Evolutionary conservation across 2,113 vertebrate species (phyloP).

Genomic region (Phalacrocorax aristotelis): DNA sequence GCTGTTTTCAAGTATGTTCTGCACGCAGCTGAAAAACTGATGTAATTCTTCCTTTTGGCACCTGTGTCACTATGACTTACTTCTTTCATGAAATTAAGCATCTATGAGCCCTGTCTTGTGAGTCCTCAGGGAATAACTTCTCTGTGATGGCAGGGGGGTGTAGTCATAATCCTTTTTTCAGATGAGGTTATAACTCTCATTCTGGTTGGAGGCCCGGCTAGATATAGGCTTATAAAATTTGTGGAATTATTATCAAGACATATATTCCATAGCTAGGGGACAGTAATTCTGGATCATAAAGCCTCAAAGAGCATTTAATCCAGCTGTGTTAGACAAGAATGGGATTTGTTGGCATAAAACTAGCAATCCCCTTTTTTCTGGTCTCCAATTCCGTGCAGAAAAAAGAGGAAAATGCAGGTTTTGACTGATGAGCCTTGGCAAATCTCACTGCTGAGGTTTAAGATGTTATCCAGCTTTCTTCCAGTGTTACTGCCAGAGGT

Average conservation of each 20-base stretch:
- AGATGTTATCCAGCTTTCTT: background rate
- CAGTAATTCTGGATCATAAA: background rate
- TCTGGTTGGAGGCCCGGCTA: background rate
- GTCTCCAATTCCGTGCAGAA: background rate
- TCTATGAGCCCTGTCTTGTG: background rate
- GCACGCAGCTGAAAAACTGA: background rate
- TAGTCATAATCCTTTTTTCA: background rate
- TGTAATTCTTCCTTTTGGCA: constrained; percentile 16
- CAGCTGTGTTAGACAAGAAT: background rate
- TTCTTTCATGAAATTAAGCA: background rate
- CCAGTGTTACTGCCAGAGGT: background rate
- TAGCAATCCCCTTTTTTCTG: background rate
- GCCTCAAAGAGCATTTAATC: background rate
- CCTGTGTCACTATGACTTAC: constrained; percentile 2
- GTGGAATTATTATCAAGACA: background rate
- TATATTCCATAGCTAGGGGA: background rate
- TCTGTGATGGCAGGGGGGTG: background rate
- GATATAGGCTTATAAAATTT: background rate
- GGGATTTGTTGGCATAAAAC: background rate
- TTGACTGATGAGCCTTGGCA: background rate
- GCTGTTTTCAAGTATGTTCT: background rate
- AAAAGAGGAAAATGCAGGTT: background rate
- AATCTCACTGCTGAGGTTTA: background rate
- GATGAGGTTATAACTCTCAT: background rate
- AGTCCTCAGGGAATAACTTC: background rate